Base-by-base conservation (phyloP, 2,888 invertebrate species). In the Molorchus minor region DNA sequence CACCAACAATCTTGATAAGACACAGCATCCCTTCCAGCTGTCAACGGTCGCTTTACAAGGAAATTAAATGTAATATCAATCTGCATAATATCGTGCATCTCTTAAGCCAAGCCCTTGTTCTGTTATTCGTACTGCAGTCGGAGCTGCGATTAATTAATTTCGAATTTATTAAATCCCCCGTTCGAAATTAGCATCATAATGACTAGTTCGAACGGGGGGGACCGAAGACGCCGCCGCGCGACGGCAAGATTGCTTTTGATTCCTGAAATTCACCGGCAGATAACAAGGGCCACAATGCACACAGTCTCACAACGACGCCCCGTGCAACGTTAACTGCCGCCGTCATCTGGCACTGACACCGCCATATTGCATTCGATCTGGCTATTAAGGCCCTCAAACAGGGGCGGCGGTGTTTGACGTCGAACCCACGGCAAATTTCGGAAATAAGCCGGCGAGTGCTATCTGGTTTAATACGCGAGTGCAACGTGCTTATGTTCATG, bases 291-390 rank as follows among this genome's bases (percentile, higher is more conserved):
- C 54, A 30, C 61, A 46, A n/a, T 33, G 57, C 47, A 61, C 47
- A 61, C 54, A 49, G 57, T 57, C 57, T 57, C 51, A 45, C 40
- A 44, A 29, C 57, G 53, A 19, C 56, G 57, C 51, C 51, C 61
- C 57, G 54, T 35, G 57, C 57, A 46, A 61, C 52, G 57, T 51
- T 61, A 54, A 57, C 57, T 51, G 51, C 49, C 52, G 38, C 64
- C 71, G 71, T 72, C 72, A 72, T 73, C 72, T 75, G 75, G 59
- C 58, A 61, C 49, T 72, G 75, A 73, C 74, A 73, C 64, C 65
- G 68, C 68, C 72, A 70, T 72, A 72, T 73, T 73, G 71, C 71
- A 61, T 70, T 70, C 68, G 70, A 73, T 69, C 67, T 62, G n/a
- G 67, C 64, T 69, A 73, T 75, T 69, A 71, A 65, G 70, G 65